These are phyloP conservation scores for Globodera rostochiensis DNA, from an alignment of 1,140 invertebrate species.

Conservation along the genomic window DNA sequence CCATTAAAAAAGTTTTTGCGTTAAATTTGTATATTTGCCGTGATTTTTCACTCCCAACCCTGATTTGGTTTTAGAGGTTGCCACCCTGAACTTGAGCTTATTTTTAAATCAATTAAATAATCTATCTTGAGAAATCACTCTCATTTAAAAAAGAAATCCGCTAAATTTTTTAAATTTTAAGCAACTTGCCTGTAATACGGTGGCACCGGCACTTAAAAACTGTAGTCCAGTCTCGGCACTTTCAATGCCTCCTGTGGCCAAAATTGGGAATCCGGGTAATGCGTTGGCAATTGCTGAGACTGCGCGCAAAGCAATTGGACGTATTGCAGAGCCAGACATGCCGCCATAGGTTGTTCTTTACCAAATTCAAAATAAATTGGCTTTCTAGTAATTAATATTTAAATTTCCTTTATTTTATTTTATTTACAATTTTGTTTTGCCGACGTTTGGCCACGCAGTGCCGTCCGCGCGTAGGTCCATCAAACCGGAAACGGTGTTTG, in stretches of 20 bases:
- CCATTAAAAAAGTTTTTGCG: no score
- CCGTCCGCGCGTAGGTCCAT: conserved; percentile 83
- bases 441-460: conserved; percentile 86
- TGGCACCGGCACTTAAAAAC: conserved; percentile 87
- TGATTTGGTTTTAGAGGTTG: no score
- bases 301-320: conserved; percentile 81
- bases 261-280: conserved; percentile 77
- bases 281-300: conserved; percentile 46
- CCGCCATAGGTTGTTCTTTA: conserved; percentile 88
- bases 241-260: conserved; percentile 93
- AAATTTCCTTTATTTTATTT: conserved; percentile 17
- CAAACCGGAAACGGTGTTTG: conserved; percentile 90
- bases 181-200: conserved; percentile 78
- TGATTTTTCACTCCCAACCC: no score
- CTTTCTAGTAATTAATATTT: no score
- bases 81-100: background rate
- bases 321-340: conserved; percentile 89
- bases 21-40: no score
- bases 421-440: conserved; percentile 71
- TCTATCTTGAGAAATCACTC: conserved; percentile 1
- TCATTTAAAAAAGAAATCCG: no score
- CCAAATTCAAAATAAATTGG: background rate
- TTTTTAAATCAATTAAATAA: background rate
- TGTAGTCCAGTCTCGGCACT: conserved; percentile 89
- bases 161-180: background rate